Evolutionary conservation across 2,888 invertebrate species (phyloP), one percentile per base, ranked within the genome.

Genomic region (Harpagoxenus sublaevis): DNA sequence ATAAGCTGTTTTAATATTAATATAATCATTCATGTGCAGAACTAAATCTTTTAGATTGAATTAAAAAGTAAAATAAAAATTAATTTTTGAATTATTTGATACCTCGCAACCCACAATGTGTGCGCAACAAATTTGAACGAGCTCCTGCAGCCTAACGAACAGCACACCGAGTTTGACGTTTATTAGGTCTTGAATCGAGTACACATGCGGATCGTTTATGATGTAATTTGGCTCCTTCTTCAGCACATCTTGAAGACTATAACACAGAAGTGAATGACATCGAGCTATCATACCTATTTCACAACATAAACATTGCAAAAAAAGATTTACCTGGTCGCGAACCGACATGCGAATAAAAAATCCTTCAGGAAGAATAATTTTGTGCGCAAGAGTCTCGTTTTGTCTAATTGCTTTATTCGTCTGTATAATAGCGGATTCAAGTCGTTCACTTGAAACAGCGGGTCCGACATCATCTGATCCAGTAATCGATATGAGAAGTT

Each of bases 401-500:
- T 96, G 63, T 96, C 96, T 83, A 98, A 95, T 83, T 96, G 95
- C 90, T 96, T 96, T 48, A 97, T 96, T 92, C 96, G 96, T 77
- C 96, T 96, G 91, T 97, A 97, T 57, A 98, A 95, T 71, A 95
- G 95, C 35, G 96, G 96, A 95, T 98, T 97, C 39, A 98, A 95
- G 90, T 97, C 97, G 62, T 96, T 96, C 81, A 98, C 96, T 93
- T 97, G 96, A 94, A 98, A 98, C 77, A 98, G 95, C 0, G 98
- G 98, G 95, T 98, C 98, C 12, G 95, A 95, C 92, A 96, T 96
- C 96, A 98, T 97, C 94, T 97, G 97, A 90, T 97, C 97, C 88
- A 98, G 95, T 62, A 98, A 95, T 88, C 97, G 96, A 91, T 96
- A 97, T 0, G 98, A 97, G 95, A 98, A 98, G 91, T 97, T 97